Conservation (phyloP, 2,797 vertebrate genomes). For the Pogonophryne albipinna region DNA sequence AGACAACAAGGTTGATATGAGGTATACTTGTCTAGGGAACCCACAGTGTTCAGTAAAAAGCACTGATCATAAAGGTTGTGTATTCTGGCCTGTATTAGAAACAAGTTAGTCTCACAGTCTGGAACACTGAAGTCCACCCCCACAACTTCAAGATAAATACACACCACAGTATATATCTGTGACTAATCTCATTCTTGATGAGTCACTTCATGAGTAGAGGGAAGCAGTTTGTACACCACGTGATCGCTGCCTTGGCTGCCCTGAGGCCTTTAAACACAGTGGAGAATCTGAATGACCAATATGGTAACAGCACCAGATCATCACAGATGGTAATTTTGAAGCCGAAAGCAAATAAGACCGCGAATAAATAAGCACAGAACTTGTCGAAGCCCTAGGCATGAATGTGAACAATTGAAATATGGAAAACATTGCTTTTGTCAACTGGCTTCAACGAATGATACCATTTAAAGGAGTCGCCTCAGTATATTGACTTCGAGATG, state of each 20-base stretch:
- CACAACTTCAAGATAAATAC: slow-evolving; percentile 59
- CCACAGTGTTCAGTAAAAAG: background rate
- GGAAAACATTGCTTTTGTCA: background rate
- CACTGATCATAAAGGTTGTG: slow-evolving; percentile 10
- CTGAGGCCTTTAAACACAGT: slow-evolving; percentile 37
- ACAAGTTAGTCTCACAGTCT: slow-evolving; percentile 20
- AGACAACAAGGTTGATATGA: slow-evolving; percentile 47
- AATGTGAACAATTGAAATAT: slow-evolving; percentile 8
- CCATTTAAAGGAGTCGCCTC: background rate
- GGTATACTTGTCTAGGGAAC: background rate
- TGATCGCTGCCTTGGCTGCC: slow-evolving; percentile 61
- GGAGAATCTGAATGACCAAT: slow-evolving; percentile 53
- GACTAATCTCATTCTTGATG: slow-evolving; percentile 79
- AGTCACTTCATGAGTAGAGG: slow-evolving; percentile 77
- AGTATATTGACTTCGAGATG: background rate
- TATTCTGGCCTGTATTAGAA: slow-evolving; percentile 11
- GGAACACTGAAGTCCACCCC: slow-evolving; percentile 21
- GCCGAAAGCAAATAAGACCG: slow-evolving; percentile 17
- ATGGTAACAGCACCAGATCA: slow-evolving; percentile 31
- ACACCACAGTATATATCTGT: slow-evolving; percentile 58
- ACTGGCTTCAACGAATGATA: background rate
- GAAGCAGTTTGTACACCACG: slow-evolving; percentile 72
- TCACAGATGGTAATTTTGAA: slow-evolving; percentile 22
- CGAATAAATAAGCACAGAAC: slow-evolving; percentile 20
- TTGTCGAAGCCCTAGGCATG: background rate